Conservation (phyloP, 2,797 vertebrate genomes). For the Acrossocheilus fasciatus region DNA sequence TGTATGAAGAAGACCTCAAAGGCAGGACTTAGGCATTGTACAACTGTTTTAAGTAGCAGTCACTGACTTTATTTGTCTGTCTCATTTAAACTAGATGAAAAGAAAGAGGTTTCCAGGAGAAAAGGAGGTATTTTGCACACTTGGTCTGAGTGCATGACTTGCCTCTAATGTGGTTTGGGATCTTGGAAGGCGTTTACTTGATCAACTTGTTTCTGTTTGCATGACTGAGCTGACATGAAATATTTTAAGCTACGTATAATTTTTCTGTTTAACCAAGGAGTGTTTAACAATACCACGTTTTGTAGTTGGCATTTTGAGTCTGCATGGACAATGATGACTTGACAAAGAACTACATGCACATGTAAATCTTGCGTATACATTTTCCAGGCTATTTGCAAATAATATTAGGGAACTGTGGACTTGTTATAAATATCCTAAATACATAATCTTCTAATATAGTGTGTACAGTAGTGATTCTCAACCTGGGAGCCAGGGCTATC, state of each 20-base stretch:
- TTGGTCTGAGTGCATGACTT: constrained; percentile 14
- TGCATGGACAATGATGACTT: constrained; percentile 7
- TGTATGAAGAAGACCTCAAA: neutral
- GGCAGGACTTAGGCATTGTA: neutral
- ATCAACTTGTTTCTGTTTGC: constrained; percentile 18
- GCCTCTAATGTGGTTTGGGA: constrained; percentile 20
- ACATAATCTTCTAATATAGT: neutral
- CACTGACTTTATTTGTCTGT: constrained; percentile 47
- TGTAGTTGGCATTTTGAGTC: neutral
- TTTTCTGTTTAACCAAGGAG: constrained; percentile 3
- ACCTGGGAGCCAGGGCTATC: neutral
- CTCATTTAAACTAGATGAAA: constrained; percentile 74
- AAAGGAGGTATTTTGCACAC: constrained; percentile 63
- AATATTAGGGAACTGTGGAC: neutral
- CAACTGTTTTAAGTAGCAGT: neutral
- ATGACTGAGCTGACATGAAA: constrained; percentile 11
- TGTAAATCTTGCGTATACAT: neutral
- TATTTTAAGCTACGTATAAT: neutral
- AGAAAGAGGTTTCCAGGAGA: constrained; percentile 59
- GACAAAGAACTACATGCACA: constrained; percentile 5
- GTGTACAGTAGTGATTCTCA: constrained; percentile 11
- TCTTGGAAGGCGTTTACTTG: neutral
- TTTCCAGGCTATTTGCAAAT: neutral
- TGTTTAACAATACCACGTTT: constrained; percentile 17
- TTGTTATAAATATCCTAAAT: neutral